These are phyloP conservation scores for Scaptomyza flava DNA, from an alignment of 2,888 invertebrate species.

Conservation along the genomic window DNA sequence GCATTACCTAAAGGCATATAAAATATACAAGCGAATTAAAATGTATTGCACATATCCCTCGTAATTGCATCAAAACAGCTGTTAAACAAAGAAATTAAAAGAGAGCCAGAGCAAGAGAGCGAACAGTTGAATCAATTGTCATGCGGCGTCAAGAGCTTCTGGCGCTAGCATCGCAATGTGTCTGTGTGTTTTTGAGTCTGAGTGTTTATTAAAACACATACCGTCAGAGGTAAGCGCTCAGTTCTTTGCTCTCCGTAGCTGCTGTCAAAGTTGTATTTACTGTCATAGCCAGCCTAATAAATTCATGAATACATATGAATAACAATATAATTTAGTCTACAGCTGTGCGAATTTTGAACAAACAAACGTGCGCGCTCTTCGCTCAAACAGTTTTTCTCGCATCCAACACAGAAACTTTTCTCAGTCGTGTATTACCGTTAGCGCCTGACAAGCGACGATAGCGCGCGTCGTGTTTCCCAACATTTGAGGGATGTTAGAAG, in stretches of 20 bases:
- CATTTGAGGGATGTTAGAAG: constrained; percentile 12
- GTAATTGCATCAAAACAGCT: constrained; percentile 53
- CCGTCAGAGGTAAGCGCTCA: constrained; percentile 60
- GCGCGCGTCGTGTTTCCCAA: constrained; percentile 31
- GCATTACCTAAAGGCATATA: constrained; percentile 27
- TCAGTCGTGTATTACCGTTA: constrained; percentile 66
- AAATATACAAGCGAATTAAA: constrained; percentile 31
- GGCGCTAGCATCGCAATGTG: constrained; percentile 16
- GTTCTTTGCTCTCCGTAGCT: constrained; percentile 55
- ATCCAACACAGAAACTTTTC: constrained; percentile 29
- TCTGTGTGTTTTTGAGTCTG: constrained; percentile 20
- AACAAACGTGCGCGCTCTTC: constrained; percentile 29
- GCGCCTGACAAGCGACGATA: constrained; percentile 46
- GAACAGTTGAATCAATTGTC: constrained; percentile 4
- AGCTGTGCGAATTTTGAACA: constrained; percentile 34
- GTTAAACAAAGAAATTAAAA: constrained; percentile 11
- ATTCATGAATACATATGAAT: constrained; percentile 35
- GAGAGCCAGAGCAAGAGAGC: constrained; percentile 8
- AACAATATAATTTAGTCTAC: constrained; percentile 38
- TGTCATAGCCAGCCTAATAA: constrained; percentile 44
- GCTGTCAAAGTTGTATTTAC: constrained; percentile 41
- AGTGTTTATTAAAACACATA: constrained; percentile 52
- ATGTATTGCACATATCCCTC: constrained; percentile 38
- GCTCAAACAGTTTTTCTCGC: constrained; percentile 26
- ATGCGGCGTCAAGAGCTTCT: constrained; percentile 51